Evolutionary conservation across 2,113 vertebrate genomes (phyloP).

Genomic region (Epinephelus moara): DNA sequence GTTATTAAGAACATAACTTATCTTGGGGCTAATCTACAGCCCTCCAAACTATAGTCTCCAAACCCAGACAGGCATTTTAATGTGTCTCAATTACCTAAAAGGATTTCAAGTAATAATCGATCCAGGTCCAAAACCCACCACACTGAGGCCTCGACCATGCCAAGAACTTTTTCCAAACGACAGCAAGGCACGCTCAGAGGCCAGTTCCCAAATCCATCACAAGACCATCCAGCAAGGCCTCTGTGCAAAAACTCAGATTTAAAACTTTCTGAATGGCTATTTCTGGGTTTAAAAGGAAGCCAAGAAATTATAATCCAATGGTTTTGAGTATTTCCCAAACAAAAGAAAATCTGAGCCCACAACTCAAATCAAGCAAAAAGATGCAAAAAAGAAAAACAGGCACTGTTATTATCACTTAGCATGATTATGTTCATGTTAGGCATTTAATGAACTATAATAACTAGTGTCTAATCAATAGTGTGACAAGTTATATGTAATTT

Average conservation of each 20-base stretch:
- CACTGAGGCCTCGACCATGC: not conserved
- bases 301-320: not conserved
- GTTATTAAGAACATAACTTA: not conserved
- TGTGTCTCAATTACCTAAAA: not conserved
- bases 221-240: constrained; percentile 13
- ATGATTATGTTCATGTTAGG: constrained; percentile 5
- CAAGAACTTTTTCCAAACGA: constrained; percentile 31
- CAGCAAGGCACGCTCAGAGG: constrained; percentile 6
- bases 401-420: not conserved
- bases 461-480: not conserved
- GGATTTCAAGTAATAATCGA: constrained; percentile 48
- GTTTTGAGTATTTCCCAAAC: not conserved
- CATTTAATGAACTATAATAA: not conserved
- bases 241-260: not conserved
- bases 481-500: not conserved
- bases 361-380: constrained; percentile 7
- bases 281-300: not conserved
- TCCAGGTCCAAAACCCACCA: constrained; percentile 30
- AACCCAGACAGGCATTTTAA: not conserved
- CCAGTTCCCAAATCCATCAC: constrained; percentile 29
- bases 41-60: not conserved
- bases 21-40: not conserved
- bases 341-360: not conserved
- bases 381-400: not conserved
- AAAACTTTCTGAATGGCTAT: not conserved